Evolutionary conservation across 2,888 invertebrate species (phyloP), one percentile per base, ranked within the genome.

Genomic region (Eilema sororculum): DNA sequence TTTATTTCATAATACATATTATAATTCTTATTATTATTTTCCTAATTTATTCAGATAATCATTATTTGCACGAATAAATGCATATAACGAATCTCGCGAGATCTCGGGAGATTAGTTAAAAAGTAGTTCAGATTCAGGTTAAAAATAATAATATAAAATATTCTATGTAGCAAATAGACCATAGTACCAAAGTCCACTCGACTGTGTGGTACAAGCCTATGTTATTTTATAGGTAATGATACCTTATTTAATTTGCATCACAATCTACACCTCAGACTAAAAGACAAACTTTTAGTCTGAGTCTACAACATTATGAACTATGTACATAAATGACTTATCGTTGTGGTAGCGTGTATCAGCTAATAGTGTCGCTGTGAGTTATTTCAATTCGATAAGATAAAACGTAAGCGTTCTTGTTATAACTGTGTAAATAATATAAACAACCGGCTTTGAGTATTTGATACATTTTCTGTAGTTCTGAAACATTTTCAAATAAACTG

Each of bases 331-430:
- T 64, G 64, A 30, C 24, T 41, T 68, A 56, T 56, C 37, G 61
- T 20, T 59, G 59, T 30, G 56, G 56, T 52, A 22, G 25, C 46
- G 58, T 64, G n/a, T 69, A 52, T 78, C 75, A 77, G 73, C 37
- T 64, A 71, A 72, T 67, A 72, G 65, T 72, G 67, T 72, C 52
- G 61, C 70, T 56, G 65, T 63, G 66, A 72, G 81, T 70, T 79
- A 73, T 79, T 79, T 78, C 57, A 75, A 72, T 65, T 71, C 65
- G 78, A 81, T 81, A 79, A 81, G 78, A 80, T 80, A 81, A 80
- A 78, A 77, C 61, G 74, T 63, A 68, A 69, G 75, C 66, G 70
- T 73, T 73, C 71, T 72, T 22, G 58, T 22, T 75, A 61, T 12
- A 68, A 52, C 52, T n/a, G 52, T 28, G 58, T 25, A 6, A 16